Evolutionary conservation across 2,888 invertebrate species (phyloP).

Genomic region (Charanyca ferruginea): DNA sequence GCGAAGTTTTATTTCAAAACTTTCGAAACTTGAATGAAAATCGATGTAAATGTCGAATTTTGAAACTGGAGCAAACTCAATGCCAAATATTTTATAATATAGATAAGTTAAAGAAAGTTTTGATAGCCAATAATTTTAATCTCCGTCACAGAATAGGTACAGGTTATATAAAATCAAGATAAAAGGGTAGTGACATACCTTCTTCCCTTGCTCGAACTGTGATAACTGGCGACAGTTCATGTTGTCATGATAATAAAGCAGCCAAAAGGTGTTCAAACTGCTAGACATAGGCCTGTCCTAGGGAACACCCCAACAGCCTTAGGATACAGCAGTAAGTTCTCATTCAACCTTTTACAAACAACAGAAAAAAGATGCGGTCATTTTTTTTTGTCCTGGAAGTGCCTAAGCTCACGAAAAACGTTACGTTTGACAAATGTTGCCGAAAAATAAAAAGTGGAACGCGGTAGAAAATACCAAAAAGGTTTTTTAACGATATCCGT

Average conservation of each 20-base stretch:
- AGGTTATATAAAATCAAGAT: too few species aligned
- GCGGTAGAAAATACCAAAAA: slow-evolving; percentile 14
- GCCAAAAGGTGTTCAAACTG: too few species aligned
- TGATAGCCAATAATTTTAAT: not conserved
- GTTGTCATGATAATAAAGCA: too few species aligned
- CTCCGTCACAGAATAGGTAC: not conserved
- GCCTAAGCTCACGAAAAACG: not conserved
- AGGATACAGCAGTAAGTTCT: too few species aligned
- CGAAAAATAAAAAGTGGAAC: slow-evolving; percentile 1
- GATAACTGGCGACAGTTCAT: too few species aligned
- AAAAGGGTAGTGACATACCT: too few species aligned
- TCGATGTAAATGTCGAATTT: not conserved
- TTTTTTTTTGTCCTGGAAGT: not conserved
- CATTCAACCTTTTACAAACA: too few species aligned
- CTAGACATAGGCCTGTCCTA: too few species aligned
- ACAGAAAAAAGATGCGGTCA: not conserved
- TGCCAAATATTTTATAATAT: not conserved
- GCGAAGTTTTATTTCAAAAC: not conserved
- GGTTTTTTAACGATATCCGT: slow-evolving; percentile 28
- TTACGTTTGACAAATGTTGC: slow-evolving; percentile 14
- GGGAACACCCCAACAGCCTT: too few species aligned
- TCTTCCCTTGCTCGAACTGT: too few species aligned
- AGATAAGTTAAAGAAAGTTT: not conserved
- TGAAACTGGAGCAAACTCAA: not conserved
- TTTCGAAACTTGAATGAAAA: not conserved